Base-by-base conservation (phyloP, 1,140 invertebrate genomes). In the Meteorus sp. region DNA sequence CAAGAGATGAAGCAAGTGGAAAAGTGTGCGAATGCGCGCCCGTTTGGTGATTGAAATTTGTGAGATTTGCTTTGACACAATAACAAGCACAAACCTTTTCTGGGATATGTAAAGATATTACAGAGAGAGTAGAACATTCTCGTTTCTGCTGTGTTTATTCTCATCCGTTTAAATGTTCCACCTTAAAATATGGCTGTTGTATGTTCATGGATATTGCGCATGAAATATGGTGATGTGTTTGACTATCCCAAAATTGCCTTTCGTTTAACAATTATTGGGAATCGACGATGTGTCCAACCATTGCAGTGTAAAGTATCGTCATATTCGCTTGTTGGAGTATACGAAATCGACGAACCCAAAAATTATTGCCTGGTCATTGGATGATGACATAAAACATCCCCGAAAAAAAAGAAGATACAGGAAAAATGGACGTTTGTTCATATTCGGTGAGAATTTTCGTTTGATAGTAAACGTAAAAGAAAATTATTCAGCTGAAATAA, bases 11-110 rank as follows among this genome's bases (percentile, higher is more conserved):
- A 19, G 15, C 11, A 23, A 23, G 20, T 13, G 22, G 25, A 11
- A n/a, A 48, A 7, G 43, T 11, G 9, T 5, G 1, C 43, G 19
- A 20, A 8, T 43, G 22, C 11, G 25, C 37, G 59, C 44, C 51
- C 51, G 48, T 48, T 43, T 60, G 70, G 69, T 77, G 76, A 80
- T 79, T 80, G 77, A 79, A 79, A 78, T 80, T 77, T 77, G 69
- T n/a, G 70, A 68, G 73, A 80, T 67, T 74, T 68, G 69, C 78
- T 80, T 80, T 78, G 77, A 78, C 74, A 76, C 77, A 80, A 80
- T 79, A 78, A 80, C 68, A 63, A 64, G 60, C 55, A 52, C 61
- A 39, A 70, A 58, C 70, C 71, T 60, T 59, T 39, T 51, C 59
- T 50, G 35, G 50, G 61, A 62, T 52, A 60, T 60, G 47, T 57